phyloP scores from a whole-genome alignment of 2,113 vertebrate genomes.

The Calyptommatus sinebrachiatus region DNA sequence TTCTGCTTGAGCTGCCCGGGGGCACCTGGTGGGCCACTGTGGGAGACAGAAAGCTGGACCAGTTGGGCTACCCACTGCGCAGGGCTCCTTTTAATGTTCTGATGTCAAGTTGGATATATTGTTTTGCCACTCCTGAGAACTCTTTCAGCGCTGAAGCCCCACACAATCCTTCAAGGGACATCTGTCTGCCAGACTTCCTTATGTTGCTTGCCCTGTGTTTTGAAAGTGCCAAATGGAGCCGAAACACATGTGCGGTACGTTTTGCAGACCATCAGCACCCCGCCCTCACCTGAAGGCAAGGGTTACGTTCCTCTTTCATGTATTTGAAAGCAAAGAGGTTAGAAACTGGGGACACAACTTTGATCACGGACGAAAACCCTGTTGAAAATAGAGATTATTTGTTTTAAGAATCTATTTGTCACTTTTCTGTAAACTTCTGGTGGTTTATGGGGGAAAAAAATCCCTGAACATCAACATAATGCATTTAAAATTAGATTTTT shows the following conservation, averaged over 20 bases:
- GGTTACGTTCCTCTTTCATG: constrained; percentile 9
- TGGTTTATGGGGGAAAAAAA: neutral
- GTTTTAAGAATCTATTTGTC: neutral
- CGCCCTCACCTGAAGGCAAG: constrained; percentile 34
- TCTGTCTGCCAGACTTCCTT: constrained; percentile 38
- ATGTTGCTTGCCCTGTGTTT: constrained; percentile 27
- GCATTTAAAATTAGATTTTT: too few relatives aligned
- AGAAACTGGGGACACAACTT: neutral
- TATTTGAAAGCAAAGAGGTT: constrained; percentile 16
- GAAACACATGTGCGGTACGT: constrained; percentile 14
- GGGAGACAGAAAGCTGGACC: too few relatives aligned
- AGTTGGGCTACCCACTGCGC: too few relatives aligned
- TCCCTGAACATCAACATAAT: neutral
- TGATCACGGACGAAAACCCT: neutral
- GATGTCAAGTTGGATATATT: neutral
- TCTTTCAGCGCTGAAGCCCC: constrained; percentile 18
- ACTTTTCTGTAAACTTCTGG: too few relatives aligned
- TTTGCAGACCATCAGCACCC: neutral
- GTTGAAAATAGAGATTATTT: neutral
- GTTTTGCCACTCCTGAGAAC: neutral
- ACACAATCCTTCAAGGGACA: constrained; percentile 30
- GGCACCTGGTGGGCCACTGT: too few relatives aligned
- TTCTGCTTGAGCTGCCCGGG: too few relatives aligned
- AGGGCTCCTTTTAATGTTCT: too few relatives aligned
- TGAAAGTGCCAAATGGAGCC: constrained; percentile 10